Percentiles rank a stretch among this genome's conserved stretches.
phyloP scores from a whole-genome alignment of 2,797 vertebrate species.

The Bryconaethiops microstoma region DNA sequence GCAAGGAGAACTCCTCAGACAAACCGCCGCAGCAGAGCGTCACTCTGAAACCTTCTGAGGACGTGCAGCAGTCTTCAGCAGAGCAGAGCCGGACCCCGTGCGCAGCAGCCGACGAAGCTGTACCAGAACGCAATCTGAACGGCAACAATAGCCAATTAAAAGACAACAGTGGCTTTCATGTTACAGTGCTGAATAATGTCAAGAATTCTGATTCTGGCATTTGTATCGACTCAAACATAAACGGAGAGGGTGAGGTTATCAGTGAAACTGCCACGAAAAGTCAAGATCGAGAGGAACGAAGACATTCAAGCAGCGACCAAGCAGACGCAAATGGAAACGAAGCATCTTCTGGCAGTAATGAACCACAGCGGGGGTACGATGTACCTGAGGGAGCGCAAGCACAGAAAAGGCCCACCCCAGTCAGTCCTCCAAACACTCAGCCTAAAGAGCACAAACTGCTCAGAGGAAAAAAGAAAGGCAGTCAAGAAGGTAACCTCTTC shows the following conservation, averaged over 20 bases:
- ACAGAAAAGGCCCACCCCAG: slow-evolving; percentile 54
- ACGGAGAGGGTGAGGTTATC: slow-evolving; percentile 34
- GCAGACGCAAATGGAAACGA: slow-evolving; percentile 46
- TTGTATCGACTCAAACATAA: slow-evolving; percentile 26
- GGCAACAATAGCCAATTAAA: slow-evolving; percentile 40
- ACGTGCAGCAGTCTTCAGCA: not conserved
- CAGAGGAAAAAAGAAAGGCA: slow-evolving; percentile 78
- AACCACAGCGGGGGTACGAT: slow-evolving; percentile 56
- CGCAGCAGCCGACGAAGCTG: slow-evolving; percentile 62
- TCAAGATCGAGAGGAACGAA: not conserved
- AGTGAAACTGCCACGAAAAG: slow-evolving; percentile 4
- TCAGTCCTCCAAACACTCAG: slow-evolving; percentile 52
- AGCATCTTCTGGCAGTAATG: not conserved
- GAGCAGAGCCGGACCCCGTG: not conserved
- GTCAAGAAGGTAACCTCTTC: slow-evolving; percentile 76
- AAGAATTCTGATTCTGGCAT: slow-evolving; percentile 8
- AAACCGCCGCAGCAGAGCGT: slow-evolving; percentile 47
- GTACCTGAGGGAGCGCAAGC: slow-evolving; percentile 63
- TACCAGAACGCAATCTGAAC: slow-evolving; percentile 59
- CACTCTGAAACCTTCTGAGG: not conserved
- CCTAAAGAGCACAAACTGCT: slow-evolving; percentile 71
- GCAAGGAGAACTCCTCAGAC: slow-evolving; percentile 12
- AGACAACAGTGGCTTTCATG: slow-evolving; percentile 20
- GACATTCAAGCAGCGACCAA: not conserved
- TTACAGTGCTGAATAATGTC: not conserved